Evolutionary conservation across 2,797 vertebrate genomes (phyloP), one percentile per base, ranked within the genome.

Genomic region (Sebastes goodei): DNA sequence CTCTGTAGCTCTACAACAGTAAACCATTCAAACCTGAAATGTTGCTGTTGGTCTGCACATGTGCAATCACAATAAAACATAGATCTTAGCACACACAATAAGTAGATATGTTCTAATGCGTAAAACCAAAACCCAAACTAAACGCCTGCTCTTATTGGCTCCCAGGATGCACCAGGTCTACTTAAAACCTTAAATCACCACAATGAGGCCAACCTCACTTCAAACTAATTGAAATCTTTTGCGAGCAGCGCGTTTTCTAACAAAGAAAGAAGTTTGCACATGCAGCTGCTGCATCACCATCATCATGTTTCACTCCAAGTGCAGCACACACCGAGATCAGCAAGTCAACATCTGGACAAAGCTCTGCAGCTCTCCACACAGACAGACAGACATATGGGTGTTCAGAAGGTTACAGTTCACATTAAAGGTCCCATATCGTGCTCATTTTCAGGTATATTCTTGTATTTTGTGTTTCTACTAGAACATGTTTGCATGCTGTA

Each of bases 301-400:
- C 38, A 42, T 42, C 57, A 46, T 8, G 61, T 63, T 53, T 74
- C 0, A 23, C 52, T 65, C 10, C 4, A 23, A 30, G 25, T 17
- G 14, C 25, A 46, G 56, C 46, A 71, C 35, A 49, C n/a, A 38
- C 8, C 3, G 6, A 60, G 20, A 32, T 29, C 38, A 38, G 53
- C 53, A 32, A 35, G 29, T 25, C 29, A 59, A 29, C 69, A 74
- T 72, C 69, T 79, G 81, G 86, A 46, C 8, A 57, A 21, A 30
- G 67, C 29, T 64, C 23, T 38, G 56, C 2, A 29, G 56, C 64
- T 74, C 46, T 77, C 29, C 52, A 63, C 60, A 32, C 64, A 49
- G 12, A 9, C 17, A 64, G 42, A 46, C 15, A 49, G 49, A 9
- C n/a, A 5, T 3, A 8, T n/a, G 53, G 4, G 4, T 30, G 55